A percentile compares a stretch with the other conserved stretches of the same genome.
Evolutionary conservation across 2,888 invertebrate species (phyloP).

Genomic region (Periphyllus acericola): DNA sequence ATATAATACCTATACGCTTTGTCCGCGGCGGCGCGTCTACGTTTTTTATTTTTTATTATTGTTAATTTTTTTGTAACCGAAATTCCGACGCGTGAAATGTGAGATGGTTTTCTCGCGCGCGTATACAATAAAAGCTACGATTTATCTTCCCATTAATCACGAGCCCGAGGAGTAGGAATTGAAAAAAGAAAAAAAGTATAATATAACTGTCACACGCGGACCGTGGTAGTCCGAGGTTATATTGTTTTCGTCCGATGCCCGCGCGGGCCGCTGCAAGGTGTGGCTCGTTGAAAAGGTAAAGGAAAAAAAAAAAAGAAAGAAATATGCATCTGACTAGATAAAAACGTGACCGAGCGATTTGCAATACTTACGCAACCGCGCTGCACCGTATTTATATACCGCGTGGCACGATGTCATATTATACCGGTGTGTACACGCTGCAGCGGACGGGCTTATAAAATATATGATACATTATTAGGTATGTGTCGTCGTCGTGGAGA

Average conservation of each 20-base stretch:
- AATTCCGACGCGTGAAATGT: slow-evolving; percentile 33
- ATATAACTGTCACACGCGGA: slow-evolving; percentile 6
- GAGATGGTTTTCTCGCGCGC: slow-evolving; percentile 25
- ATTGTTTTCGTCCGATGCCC: slow-evolving; percentile 30
- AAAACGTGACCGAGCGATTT: slow-evolving; percentile 59
- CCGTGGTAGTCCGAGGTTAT: slow-evolving; percentile 11
- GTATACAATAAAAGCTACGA: slow-evolving; percentile 36
- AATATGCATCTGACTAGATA: slow-evolving; percentile 29
- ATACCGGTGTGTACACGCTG: no score
- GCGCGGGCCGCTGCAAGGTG: slow-evolving; percentile 12
- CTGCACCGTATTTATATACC: background rate
- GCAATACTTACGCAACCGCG: slow-evolving; percentile 41
- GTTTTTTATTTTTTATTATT: background rate
- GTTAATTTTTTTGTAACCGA: slow-evolving; percentile 1
- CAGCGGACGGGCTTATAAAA: background rate
- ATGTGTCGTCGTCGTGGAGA: background rate
- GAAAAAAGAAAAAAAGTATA: slow-evolving; percentile 10
- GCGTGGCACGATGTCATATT: background rate
- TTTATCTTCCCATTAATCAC: slow-evolving; percentile 54
- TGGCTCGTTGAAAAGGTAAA: slow-evolving; percentile 48
- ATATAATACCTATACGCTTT: background rate
- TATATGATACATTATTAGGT: background rate
- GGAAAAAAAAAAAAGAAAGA: background rate
- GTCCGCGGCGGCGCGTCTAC: no score
- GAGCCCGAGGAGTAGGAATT: background rate